Evolutionary conservation across 1,140 invertebrate species (phyloP), one percentile per base, ranked within the genome.

Genomic region (Caerostris darwini): DNA sequence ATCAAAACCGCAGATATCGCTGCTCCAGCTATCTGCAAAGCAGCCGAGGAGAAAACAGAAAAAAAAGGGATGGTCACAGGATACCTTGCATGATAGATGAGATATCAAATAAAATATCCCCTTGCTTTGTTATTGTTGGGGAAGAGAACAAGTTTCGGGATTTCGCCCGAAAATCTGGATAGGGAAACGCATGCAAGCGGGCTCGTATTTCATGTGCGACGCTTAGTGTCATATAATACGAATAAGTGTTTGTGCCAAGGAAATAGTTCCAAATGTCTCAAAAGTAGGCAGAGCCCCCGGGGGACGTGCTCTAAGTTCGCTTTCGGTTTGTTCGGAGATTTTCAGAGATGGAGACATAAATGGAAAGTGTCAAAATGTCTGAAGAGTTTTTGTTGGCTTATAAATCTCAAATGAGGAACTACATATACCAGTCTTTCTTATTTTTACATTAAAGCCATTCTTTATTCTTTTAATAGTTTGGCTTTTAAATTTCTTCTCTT

Each of bases 61-160:
- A 58, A 81, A 81, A 34, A 34, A 34, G 2, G 34, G 56, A 8
- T 54, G 56, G 53, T n/a, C 58, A 67, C 87, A 88, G 92, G 81
- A 92, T 92, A 92, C 81, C 85, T 77, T 81, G 67, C 85, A 93
- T 93, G 92, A 93, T 93, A 93, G 92, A 93, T 93, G 92, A 59
- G 85, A 93, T 93, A 93, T 93, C 92, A 93, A 93, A 93, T 93
- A 93, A 93, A 88, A 93, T 88, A 93, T 93, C 92, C 67, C 12
- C 85, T 88, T 77, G 14, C 77, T 85, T 83, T 92, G 90, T 92
- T 92, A 82, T 88, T 93, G 92, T 93, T 81, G 53, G 17, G 54
- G 91, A 17, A 58, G 50, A 64, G 61, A 69, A 71, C 83, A 93
- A 93, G 82, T 93, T 93, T 86, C 7, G 50, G 85, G 85, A 93